A percentile compares a stretch with the other conserved stretches of the same genome.
Conservation (phyloP, 2,888 invertebrate species). For the Drosophila planitibia region DNA sequence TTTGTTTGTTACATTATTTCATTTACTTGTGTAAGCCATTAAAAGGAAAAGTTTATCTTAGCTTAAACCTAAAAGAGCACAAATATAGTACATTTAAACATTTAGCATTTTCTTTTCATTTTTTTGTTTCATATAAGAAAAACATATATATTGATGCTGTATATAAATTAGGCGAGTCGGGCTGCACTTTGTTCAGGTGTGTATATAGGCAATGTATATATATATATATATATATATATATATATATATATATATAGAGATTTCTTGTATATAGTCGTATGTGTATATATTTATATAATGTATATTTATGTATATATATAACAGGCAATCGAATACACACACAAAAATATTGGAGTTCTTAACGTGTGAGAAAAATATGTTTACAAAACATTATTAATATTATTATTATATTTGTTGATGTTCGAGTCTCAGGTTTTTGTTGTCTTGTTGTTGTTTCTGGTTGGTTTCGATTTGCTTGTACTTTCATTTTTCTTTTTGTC, state of each 20-base stretch:
- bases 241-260: slow-evolving; percentile 43
- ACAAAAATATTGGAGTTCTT: slow-evolving; percentile 70
- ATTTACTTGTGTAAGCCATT: slow-evolving; percentile 46
- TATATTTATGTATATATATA: slow-evolving; percentile 68
- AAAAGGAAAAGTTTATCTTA: slow-evolving; percentile 51
- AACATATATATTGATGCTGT: slow-evolving; percentile 39
- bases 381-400: slow-evolving; percentile 49
- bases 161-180: slow-evolving; percentile 46
- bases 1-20: slow-evolving; percentile 38
- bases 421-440: slow-evolving; percentile 68
- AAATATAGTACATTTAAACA: slow-evolving; percentile 54
- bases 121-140: slow-evolving; percentile 33
- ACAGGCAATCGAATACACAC: slow-evolving; percentile 60
- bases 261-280: slow-evolving; percentile 62
- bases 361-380: slow-evolving; percentile 58
- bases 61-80: slow-evolving; percentile 62
- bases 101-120: slow-evolving; percentile 42
- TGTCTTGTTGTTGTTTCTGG: slow-evolving; percentile 51
- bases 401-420: slow-evolving; percentile 39
- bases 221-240: slow-evolving; percentile 43
- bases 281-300: slow-evolving; percentile 48
- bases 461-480: slow-evolving; percentile 64
- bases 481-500: slow-evolving; percentile 44
- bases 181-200: slow-evolving; percentile 62
- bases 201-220: slow-evolving; percentile 54